Conservation (phyloP, 2,888 invertebrate species). For the Oscheius sp. region DNA sequence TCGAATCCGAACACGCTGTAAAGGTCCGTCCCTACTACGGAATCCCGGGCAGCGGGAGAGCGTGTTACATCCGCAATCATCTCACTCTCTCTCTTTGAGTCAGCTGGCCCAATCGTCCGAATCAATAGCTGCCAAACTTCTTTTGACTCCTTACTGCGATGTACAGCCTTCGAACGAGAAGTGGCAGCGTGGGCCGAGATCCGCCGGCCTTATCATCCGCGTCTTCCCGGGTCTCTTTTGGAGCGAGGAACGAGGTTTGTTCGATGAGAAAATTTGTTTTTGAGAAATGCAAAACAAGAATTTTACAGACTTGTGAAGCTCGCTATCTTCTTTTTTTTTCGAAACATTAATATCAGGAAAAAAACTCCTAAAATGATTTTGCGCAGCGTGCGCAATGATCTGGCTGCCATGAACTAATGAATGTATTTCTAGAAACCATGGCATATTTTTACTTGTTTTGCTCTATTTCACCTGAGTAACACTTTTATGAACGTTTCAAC, state of each 20-base stretch:
- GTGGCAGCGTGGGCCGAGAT: conserved; percentile 21
- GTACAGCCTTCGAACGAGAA: conserved; percentile 8
- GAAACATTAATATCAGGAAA: neutral
- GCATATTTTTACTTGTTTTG: neutral
- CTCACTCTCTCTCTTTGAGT: neutral
- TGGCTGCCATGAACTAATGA: too few relatives aligned
- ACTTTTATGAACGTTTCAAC: too few relatives aligned
- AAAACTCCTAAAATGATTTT: too few relatives aligned
- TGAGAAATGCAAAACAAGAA: too few relatives aligned
- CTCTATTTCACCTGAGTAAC: too few relatives aligned
- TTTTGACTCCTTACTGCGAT: conserved; percentile 9
- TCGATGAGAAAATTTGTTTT: neutral
- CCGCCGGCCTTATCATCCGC: neutral
- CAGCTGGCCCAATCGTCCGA: conserved; percentile 3
- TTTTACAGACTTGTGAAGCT: neutral
- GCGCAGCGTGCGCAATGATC: too few relatives aligned
- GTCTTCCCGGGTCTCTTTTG: neutral
- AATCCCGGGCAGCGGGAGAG: too few relatives aligned
- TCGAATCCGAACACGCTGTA: too few relatives aligned
- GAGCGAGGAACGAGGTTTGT: conserved; percentile 1
- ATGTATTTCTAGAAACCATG: too few relatives aligned
- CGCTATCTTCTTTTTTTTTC: neutral
- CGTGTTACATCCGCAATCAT: neutral
- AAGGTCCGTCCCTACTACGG: too few relatives aligned
- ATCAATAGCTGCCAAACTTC: conserved; percentile 8